phyloP scores from a whole-genome alignment of 2,797 vertebrate genomes.

The Lutjanus campechanus region DNA sequence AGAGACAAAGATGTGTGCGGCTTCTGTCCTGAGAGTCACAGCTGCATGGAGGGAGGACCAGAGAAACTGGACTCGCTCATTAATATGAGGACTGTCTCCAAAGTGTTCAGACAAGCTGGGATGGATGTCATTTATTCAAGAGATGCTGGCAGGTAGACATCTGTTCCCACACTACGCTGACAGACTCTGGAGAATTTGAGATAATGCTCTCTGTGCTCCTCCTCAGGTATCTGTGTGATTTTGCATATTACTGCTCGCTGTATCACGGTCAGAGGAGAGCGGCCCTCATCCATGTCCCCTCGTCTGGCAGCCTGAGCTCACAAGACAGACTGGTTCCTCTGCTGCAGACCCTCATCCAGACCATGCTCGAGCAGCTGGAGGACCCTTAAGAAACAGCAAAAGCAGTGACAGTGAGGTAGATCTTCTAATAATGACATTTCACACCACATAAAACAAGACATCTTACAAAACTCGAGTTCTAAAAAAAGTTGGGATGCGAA shows the following conservation, averaged over 20 bases:
- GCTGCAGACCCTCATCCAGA: constrained; percentile 80
- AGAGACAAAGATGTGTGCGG: constrained; percentile 85
- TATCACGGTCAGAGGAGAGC: constrained; percentile 82
- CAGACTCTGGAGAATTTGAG: background rate
- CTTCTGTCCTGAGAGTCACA: constrained; percentile 80
- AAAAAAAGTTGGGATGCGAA: too few species aligned
- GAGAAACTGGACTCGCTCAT: constrained; percentile 86
- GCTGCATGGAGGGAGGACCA: constrained; percentile 85
- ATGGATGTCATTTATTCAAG: constrained; percentile 85
- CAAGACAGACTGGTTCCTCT: constrained; percentile 82
- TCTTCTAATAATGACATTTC: background rate
- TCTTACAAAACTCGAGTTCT: too few species aligned
- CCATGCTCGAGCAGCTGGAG: constrained; percentile 73
- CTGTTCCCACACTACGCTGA: background rate
- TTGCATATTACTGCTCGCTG: constrained; percentile 88
- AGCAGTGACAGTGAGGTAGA: constrained; percentile 1
- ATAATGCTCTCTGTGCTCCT: background rate
- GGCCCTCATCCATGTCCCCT: constrained; percentile 87
- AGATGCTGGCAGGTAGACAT: constrained; percentile 89
- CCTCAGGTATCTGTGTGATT: constrained; percentile 89
- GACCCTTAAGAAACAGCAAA: background rate
- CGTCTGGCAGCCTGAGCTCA: constrained; percentile 70
- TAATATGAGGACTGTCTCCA: constrained; percentile 84
- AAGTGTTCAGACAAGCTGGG: constrained; percentile 74
- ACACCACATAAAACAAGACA: background rate